Base-by-base conservation (phyloP, 1,140 invertebrate genomes). In the Brachystomella parvula region DNA sequence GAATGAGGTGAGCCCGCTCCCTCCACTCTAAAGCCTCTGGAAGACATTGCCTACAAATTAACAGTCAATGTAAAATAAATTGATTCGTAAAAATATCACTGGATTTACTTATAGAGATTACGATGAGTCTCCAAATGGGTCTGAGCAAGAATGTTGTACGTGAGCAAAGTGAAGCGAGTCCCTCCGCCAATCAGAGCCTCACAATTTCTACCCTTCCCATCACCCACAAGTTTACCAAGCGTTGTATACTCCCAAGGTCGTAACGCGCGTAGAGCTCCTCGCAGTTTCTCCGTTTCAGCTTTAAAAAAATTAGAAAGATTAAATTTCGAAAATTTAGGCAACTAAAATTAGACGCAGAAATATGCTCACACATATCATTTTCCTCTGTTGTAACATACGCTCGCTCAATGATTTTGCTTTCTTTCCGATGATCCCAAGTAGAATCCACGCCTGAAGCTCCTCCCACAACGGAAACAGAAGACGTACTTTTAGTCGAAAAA, bases 101-200 rank as follows among this genome's bases (percentile, higher is more conserved):
- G 6, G 26, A 9, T 86, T 1, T 82, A 66, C 56, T 74, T 77
- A 73, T 97, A 97, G 2, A 96, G 78, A 76, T 87, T 82, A 0
- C 78, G 75, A 78, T 96, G 89, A 64, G 83, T 78, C 72, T 88
- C 83, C 44, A 96, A 69, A 31, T 95, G 79, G 69, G 86, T 82
- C 78, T 95, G 93, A 0, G 92, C 87, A 33, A 96, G 77, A 35
- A 96, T 86, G 79, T 97, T 96, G 76, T 94, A 96, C 0, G 86
- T 89, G 71, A 92, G 75, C 15, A 85, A 68, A 74, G 69, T 69
- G 74, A 80, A 78, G 6, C 58, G 56, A 28, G 57, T 64, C 39
- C 71, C 71, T 58, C 61, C 64, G 49, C 61, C 67, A n/a, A 62
- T 61, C 15, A 26, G 28, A 19, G 15, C 31, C 24, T n/a, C 30